Conservation (phyloP, 2,888 invertebrate species). For the Aphidius colemani region DNA sequence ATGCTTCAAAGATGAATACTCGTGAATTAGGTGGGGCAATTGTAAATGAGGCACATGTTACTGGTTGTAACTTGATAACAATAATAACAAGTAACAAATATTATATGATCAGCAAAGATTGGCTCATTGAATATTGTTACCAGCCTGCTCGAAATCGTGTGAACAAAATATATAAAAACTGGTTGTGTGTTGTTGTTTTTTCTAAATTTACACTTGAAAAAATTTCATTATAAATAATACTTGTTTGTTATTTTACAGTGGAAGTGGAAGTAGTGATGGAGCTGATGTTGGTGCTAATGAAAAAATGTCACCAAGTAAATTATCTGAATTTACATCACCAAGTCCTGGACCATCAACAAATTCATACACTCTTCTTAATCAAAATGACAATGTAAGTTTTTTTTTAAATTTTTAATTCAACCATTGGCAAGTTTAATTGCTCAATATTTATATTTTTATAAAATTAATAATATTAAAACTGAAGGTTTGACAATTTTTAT, state of each 20-base stretch:
- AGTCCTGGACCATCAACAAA: conserved; percentile 55
- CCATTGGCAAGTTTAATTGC: no score
- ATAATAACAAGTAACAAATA: conserved; percentile 54
- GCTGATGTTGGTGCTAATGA: conserved; percentile 59
- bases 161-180: conserved; percentile 38
- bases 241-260: conserved; percentile 51
- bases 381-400: conserved; percentile 52
- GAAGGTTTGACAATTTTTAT: conserved; percentile 13
- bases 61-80: conserved; percentile 53
- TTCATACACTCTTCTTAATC: conserved; percentile 51
- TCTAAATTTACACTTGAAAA: background rate
- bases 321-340: conserved; percentile 53
- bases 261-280: conserved; percentile 67
- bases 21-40: conserved; percentile 43
- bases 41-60: conserved; percentile 46
- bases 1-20: conserved; percentile 39
- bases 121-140: conserved; percentile 48
- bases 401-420: background rate
- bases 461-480: background rate
- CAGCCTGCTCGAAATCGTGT: conserved; percentile 41
- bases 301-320: conserved; percentile 55
- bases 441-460: background rate
- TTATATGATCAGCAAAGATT: conserved; percentile 53
- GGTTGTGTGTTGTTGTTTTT: conserved; percentile 45
- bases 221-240: background rate